Base-by-base conservation (phyloP, 1,140 invertebrate genomes). In the Bombyx mori region DNA sequence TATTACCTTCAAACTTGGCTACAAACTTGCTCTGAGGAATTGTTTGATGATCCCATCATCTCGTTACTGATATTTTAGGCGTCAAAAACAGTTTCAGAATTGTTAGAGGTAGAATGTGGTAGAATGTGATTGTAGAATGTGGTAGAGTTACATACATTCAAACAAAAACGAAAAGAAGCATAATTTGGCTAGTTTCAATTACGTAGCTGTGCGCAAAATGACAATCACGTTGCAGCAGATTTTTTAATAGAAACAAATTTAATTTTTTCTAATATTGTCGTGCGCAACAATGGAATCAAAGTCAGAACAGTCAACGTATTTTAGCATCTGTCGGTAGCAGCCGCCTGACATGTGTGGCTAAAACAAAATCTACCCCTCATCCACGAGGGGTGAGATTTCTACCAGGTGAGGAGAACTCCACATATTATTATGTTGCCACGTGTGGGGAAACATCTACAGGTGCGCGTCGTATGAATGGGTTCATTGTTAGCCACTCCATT, bases 241-340 rank as follows among this genome's bases (percentile, higher is more conserved):
- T 3, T 35, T 35, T 35, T 35, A 35, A 35, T 35, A 47, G 45
- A 47, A 47, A 47, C 45, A 47, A 47, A 7, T 10, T 47, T 47
- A 7, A 51, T 26, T 51, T 42, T 8, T 42, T 42, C 8, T 52
- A 9, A 52, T 8, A 52, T 42, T 42, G 51, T 52, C 51, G 42
- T 42, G 10, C 58, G 63, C 60, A 73, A 78, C 76, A 79, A 77
- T 77, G 66, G 75, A 75, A 76, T 79, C 75, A 70, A 78, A 69
- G 73, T 75, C 66, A 73, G 73, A 68, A 65, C 65, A 54, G 12
- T 56, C 68, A 86, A 86, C 82, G 82, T 82, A 86, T 86, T 86
- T 84, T 86, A 82, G 79, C 82, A 86, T 86, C 82, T 86, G 82
- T 81, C 81, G 67, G 70, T 70, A 73, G 79, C 82, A 86, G 82